Base-by-base conservation (phyloP, 2,113 vertebrate species). In the Verasper variegatus region DNA sequence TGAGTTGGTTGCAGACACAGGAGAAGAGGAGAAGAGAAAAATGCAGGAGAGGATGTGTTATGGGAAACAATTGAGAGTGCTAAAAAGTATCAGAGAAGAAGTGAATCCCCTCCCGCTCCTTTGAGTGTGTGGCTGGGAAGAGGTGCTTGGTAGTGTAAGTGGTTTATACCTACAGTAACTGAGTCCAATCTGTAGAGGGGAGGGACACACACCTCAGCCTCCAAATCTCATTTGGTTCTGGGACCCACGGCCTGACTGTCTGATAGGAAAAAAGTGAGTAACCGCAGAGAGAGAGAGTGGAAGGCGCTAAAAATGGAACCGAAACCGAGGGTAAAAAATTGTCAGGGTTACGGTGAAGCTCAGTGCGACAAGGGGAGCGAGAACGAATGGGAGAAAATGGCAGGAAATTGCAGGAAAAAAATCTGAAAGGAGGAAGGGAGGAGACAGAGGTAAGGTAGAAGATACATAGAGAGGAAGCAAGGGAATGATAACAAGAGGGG, bases 161-260 rank as follows among this genome's bases (percentile, higher is more conserved):
- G 90, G 91, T 91, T 93, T 92, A 92, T 87, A 88, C 85, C 90
- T 69, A 79, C 79, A 84, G 77, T 89, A 90, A 91, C 73, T 89
- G 83, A 91, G 86, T 91, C 81, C 84, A 88, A 87, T 92, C 85
- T 81, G 58, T 80, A 71, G 42, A 74, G 67, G 62, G 76, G 71
- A 59, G 68, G 86, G 85, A 78, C 54, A 64, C 24, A 15, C 77
- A 71, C 8, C 51, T 54, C 23, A 31, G 83, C 84, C 87, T 87
- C 79, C 86, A 93, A 95, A 95, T 94, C 93, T 88, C 89, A 93
- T 95, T 95, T 92, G 83, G 90, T 87, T 88, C 63, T 58, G 74
- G 74, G 84, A 87, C 86, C 81, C 49, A 58, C 88, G 88, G 83
- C 85, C 69, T 80, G 74, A 86, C 83, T 77, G 20, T 17, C 68